These are phyloP conservation scores for Spongia lamella DNA, from an alignment of 37 sponge, comb jelly and placozoan genomes.

Conservation along the genomic window DNA sequence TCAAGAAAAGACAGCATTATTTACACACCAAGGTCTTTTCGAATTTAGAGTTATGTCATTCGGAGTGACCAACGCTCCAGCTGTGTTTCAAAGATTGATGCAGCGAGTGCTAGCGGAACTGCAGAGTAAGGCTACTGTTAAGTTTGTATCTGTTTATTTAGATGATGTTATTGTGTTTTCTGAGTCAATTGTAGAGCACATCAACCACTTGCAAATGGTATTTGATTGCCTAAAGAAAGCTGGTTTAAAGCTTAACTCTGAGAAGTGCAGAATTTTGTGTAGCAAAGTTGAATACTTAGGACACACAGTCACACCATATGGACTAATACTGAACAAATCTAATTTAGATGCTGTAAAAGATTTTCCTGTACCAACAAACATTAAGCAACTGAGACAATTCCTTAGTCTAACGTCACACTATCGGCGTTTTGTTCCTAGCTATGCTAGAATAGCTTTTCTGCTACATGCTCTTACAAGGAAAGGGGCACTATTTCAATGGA, in stretches of 20 bases:
- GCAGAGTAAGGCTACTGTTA: too few species aligned
- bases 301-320: constrained; percentile 20
- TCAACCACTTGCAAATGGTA: constrained; percentile 15
- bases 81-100: too few species aligned
- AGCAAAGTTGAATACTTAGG: constrained; percentile 20
- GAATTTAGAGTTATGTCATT: too few species aligned
- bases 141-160: constrained; percentile 36
- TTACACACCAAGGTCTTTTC: constrained; percentile 26
- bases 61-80: constrained; percentile 35
- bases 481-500: too few species aligned
- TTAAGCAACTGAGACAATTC: constrained; percentile 2
- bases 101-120: constrained; percentile 13
- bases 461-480: too few species aligned
- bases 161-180: too few species aligned
- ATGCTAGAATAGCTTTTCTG: too few species aligned
- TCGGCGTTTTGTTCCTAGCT: too few species aligned
- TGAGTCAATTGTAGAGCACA: constrained; percentile 23
- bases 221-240: constrained; percentile 1
- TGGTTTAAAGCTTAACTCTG: constrained; percentile 17
- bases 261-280: constrained; percentile 18
- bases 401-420: constrained; percentile 1
- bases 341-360: not conserved
- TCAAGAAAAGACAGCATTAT: constrained; percentile 41
- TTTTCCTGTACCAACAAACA: not conserved
- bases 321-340: constrained; percentile 1